These are phyloP conservation scores for Rattus norvegicus DNA, from an alignment of 2,113 vertebrate genomes.

Conservation along the genomic window DNA sequence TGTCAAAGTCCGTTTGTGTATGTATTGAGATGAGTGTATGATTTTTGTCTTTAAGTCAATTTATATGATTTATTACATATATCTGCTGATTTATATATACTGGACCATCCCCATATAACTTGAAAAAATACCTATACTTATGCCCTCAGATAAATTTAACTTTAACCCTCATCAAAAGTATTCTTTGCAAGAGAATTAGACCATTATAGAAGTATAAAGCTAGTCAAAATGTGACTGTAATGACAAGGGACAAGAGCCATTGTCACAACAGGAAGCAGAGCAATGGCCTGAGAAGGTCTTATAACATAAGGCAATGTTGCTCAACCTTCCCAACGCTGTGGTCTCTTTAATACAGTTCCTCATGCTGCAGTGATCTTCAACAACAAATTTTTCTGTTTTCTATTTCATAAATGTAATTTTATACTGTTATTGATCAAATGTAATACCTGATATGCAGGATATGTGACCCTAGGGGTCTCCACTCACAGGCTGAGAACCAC, in stretches of 20 bases:
- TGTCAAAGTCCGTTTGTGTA: not conserved
- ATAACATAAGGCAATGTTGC: not conserved
- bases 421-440: not conserved
- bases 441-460: not conserved
- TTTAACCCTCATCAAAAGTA: not conserved
- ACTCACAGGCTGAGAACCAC: not conserved
- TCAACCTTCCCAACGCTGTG: not conserved
- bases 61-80: not conserved
- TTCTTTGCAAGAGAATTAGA: not conserved
- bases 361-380: not conserved
- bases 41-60: not conserved
- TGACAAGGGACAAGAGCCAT: not conserved
- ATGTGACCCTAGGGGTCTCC: not conserved
- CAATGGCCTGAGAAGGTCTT: not conserved
- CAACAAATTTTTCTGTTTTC: not conserved
- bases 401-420: not conserved
- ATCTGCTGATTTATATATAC: not conserved
- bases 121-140: not conserved
- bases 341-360: not conserved
- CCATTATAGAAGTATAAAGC: not conserved
- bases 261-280: not conserved
- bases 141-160: not conserved
- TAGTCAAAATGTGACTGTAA: not conserved
- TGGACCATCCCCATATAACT: not conserved
- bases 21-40: not conserved